These are phyloP conservation scores for Microcebus tavaratra DNA, from an alignment of 2,113 vertebrate genomes.

Conservation along the genomic window DNA sequence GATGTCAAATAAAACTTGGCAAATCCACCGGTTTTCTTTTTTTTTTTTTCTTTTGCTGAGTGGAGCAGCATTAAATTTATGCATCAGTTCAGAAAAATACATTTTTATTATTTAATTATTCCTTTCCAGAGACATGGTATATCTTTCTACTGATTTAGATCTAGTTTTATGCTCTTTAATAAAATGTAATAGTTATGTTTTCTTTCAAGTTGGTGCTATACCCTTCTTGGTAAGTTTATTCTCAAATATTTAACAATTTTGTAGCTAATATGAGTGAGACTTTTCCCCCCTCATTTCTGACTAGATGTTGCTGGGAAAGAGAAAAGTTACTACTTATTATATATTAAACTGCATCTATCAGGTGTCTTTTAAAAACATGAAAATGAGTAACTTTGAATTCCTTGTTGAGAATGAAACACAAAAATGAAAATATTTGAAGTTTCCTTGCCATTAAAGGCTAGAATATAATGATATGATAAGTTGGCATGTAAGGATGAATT, in stretches of 20 bases:
- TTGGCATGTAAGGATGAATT: background rate
- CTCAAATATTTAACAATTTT: conserved; percentile 22
- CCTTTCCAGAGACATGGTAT: background rate
- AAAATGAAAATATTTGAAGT: background rate
- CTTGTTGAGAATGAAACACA: background rate
- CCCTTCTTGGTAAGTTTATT: background rate
- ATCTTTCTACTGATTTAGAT: background rate
- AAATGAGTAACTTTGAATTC: conserved; percentile 4
- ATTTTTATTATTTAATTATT: conserved; percentile 52
- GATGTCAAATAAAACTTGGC: background rate
- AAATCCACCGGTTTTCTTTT: background rate
- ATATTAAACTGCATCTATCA: background rate
- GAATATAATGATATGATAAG: background rate
- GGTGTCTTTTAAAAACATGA: background rate
- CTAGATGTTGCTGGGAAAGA: background rate
- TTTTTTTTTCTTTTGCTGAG: background rate
- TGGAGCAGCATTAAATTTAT: conserved; percentile 4
- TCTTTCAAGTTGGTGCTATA: background rate
- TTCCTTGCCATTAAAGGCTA: background rate
- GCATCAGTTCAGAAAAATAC: conserved; percentile 18
- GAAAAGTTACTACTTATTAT: background rate
- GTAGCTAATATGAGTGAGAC: background rate
- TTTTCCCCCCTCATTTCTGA: background rate
- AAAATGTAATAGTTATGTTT: conserved; percentile 28
- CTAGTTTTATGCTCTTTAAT: conserved; percentile 9